phyloP scores from a whole-genome alignment of 2,797 vertebrate genomes.

The Limnodromus scolopaceus region DNA sequence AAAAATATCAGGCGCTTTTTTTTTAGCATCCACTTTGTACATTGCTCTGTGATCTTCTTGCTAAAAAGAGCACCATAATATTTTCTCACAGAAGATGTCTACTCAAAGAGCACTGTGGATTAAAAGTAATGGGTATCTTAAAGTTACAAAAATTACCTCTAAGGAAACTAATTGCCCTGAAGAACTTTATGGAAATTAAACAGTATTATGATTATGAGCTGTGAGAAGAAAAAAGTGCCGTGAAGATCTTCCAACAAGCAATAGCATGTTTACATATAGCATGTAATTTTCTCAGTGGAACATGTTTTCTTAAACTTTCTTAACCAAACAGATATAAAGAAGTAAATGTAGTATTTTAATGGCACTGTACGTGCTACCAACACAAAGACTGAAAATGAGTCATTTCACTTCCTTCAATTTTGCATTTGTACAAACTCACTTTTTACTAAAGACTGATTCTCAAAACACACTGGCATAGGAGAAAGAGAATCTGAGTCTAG shows the following conservation, averaged over 20 bases:
- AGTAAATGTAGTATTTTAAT: not conserved
- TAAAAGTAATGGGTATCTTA: not conserved
- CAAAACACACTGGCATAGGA: not conserved
- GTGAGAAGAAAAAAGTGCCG: not conserved
- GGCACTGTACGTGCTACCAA: not conserved
- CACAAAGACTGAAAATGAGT: not conserved
- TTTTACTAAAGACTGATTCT: not conserved
- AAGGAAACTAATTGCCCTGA: not conserved
- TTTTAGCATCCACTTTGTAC: not conserved
- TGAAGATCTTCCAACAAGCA: not conserved
- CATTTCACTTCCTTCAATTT: not conserved
- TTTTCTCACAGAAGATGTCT: not conserved
- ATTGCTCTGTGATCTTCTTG: not conserved
- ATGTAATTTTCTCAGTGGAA: not conserved
- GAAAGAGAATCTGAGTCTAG: not conserved
- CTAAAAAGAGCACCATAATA: not conserved
- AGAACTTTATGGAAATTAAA: not conserved
- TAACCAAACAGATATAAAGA: not conserved
- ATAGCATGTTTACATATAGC: accelerated
- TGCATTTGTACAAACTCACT: not conserved
- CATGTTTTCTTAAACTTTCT: not conserved
- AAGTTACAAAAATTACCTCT: not conserved
- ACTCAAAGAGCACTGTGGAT: not conserved
- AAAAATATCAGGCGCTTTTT: not conserved
- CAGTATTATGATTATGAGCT: not conserved